phyloP scores from a whole-genome alignment of 1,140 invertebrate genomes.

The Rhagoletis pomonella region DNA sequence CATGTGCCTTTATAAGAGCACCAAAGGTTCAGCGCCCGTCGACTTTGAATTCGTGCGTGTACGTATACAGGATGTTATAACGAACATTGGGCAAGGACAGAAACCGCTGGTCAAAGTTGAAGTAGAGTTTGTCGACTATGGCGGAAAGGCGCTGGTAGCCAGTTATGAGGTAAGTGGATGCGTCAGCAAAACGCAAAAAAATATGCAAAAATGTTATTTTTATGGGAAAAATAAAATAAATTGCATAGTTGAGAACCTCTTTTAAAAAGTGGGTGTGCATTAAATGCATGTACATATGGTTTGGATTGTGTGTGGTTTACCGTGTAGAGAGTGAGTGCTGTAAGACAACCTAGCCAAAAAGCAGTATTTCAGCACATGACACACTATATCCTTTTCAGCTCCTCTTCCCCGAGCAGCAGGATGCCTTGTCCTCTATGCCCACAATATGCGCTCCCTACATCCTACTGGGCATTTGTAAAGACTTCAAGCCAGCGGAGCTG shows the following conservation, averaged over 20 bases:
- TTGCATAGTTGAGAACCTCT: not conserved
- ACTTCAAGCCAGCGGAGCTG: conserved; percentile 65
- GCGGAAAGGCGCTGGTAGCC: conserved; percentile 75
- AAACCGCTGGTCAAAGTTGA: conserved; percentile 71
- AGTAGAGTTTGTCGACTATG: conserved; percentile 83
- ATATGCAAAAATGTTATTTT: too few species aligned
- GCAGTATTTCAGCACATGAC: not conserved
- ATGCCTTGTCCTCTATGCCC: conserved; percentile 65
- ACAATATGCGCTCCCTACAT: conserved; percentile 67
- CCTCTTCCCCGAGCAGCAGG: conserved; percentile 67
- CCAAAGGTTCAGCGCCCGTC: conserved; percentile 64
- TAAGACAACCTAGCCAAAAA: not conserved
- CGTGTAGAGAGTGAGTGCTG: not conserved
- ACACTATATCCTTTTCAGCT: conserved; percentile 59
- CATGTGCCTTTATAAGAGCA: conserved; percentile 65
- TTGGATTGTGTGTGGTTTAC: not conserved
- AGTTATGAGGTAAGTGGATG: conserved; percentile 65
- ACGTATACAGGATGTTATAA: conserved; percentile 61
- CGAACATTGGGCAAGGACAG: conserved; percentile 62
- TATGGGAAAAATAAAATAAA: too few species aligned
- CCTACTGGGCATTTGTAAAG: conserved; percentile 67
- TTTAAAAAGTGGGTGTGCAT: not conserved
- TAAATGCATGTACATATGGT: not conserved
- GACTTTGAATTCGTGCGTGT: conserved; percentile 67
- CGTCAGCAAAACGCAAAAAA: not conserved